Evolutionary conservation across 1,140 invertebrate genomes (phyloP).

Genomic region (Microplitis demolitor): DNA sequence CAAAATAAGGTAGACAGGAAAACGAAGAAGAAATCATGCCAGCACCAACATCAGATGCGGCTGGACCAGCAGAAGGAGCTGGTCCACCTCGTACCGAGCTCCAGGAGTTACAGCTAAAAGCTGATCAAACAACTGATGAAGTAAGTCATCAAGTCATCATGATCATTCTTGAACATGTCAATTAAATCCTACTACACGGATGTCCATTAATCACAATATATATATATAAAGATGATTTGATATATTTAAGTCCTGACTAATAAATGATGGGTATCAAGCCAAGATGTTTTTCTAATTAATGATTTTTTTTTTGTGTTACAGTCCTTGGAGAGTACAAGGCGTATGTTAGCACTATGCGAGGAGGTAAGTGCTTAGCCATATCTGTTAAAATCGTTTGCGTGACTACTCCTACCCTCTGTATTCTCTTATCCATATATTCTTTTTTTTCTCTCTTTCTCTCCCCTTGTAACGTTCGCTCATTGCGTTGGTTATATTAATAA

Average conservation of each 20-base stretch:
- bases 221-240: no score
- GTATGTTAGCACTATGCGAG: constrained; percentile 94
- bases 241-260: no score
- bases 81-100: constrained; percentile 83
- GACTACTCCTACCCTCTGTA: neutral
- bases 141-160: constrained; percentile 59
- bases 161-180: neutral
- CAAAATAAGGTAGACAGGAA: neutral
- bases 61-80: constrained; percentile 66
- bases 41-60: constrained; percentile 64
- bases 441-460: neutral
- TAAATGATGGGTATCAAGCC: no score
- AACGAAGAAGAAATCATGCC: constrained; percentile 56
- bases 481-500: neutral
- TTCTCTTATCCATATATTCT: neutral
- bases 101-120: constrained; percentile 86
- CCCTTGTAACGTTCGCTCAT: neutral
- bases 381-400: constrained; percentile 15
- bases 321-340: constrained; percentile 95
- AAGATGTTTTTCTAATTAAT: constrained; percentile 11
- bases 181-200: neutral
- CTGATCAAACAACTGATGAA: constrained; percentile 89
- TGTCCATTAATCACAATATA: neutral
- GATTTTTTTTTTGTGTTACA: constrained; percentile 65
- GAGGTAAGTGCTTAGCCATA: constrained; percentile 76